Evolutionary conservation across 2,797 vertebrate genomes (phyloP), one percentile per base, ranked within the genome.

Genomic region (Platalea minor): DNA sequence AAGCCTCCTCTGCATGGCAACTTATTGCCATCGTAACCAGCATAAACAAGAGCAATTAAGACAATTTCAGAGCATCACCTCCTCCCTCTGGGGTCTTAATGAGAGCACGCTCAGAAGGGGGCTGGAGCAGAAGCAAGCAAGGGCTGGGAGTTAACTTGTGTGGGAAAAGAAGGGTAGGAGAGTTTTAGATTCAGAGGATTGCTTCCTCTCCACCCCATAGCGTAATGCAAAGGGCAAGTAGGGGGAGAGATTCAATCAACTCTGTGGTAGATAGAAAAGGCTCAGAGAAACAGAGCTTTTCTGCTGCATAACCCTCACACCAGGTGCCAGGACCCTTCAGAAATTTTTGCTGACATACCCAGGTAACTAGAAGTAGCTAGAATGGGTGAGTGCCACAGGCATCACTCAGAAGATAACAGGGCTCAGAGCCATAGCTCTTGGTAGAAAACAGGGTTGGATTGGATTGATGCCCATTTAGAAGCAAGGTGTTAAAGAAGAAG

Each of bases 21-120:
- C 89, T 94, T 93, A 95, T 97, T 95, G 96, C 95, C 93, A 95
- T 96, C 90, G 88, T 96, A 97, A 97, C 96, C 88, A 92, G 93
- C 94, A 96, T 96, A 95, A 97, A 96, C 97, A 95, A 94, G 87
- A 92, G 94, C 89, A 96, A 97, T 97, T 96, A 97, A 97, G 91
- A 85, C 96, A 92, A 93, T 96, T 97, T 96, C 76, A 84, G 85
- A 97, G 96, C 95, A 79, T 97, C 96, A 97, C 96, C 97, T 97
- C 97, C 96, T 96, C 96, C 93, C 94, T 95, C 84, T 95, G 95
- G 96, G 96, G 95, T 96, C 95, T 95, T 97, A 92, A 97, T 92
- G 90, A 95, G 84, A 95, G 96, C 97, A 95, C 88, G 88, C 73
- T 97, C 89, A 43, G 51, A 91, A 89, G 90, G 96, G 92, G 92